These are phyloP conservation scores for Pelecanoides urinatrix DNA, from an alignment of 2,113 vertebrate species.

Conservation along the genomic window DNA sequence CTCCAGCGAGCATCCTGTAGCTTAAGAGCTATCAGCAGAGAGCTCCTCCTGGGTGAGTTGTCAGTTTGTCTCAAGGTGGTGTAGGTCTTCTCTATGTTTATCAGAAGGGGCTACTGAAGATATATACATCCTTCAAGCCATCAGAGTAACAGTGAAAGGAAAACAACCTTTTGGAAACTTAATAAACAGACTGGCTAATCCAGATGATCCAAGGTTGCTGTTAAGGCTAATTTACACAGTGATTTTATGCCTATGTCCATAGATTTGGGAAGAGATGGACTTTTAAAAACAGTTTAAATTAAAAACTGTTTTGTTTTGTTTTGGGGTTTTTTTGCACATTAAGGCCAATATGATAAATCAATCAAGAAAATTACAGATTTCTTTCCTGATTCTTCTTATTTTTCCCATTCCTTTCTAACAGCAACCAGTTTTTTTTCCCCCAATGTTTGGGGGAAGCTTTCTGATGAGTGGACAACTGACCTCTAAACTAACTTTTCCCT, in stretches of 20 bases:
- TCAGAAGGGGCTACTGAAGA: not conserved
- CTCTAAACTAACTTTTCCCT: not conserved
- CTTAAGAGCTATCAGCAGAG: not conserved
- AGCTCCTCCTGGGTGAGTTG: not conserved
- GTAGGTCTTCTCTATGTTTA: not conserved
- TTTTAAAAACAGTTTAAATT: not conserved
- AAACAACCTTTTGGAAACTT: not conserved
- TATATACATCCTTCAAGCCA: not conserved
- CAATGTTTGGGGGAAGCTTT: not conserved
- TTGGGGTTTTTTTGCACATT: not conserved
- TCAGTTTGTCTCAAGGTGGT: not conserved
- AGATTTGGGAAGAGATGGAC: not conserved
- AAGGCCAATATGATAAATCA: not conserved
- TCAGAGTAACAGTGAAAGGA: not conserved
- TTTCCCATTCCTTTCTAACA: not conserved
- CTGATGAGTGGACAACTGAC: not conserved
- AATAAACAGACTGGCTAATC: not conserved
- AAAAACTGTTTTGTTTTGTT: not conserved
- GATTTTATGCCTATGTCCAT: not conserved
- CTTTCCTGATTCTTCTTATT: not conserved
- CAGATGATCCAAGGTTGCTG: not conserved
- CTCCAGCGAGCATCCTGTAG: not conserved
- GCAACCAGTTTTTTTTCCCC: accelerated
- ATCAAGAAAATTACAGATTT: not conserved
- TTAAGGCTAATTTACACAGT: not conserved